These are phyloP conservation scores for Drosophila funebris DNA, from an alignment of 1,140 invertebrate genomes.

Conservation along the genomic window DNA sequence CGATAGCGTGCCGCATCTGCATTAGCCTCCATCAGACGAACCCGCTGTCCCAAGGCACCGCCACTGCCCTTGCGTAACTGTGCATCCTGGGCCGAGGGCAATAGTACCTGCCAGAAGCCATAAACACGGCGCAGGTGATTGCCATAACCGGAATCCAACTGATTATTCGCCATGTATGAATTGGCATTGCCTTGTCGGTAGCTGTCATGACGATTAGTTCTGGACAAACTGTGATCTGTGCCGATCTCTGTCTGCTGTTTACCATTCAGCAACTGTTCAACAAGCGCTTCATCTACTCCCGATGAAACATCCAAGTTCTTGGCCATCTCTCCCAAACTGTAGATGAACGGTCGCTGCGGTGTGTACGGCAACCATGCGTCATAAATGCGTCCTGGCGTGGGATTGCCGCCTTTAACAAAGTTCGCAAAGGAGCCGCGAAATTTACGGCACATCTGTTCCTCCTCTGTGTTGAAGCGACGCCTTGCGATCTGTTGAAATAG, in stretches of 20 bases:
- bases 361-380: conserved; percentile 86
- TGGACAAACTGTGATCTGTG: conserved; percentile 63
- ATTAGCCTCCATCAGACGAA: conserved; percentile 64
- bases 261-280: conserved; percentile 52
- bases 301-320: conserved; percentile 22
- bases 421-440: conserved; percentile 86
- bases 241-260: conserved; percentile 23
- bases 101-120: conserved; percentile 76
- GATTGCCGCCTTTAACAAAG: conserved; percentile 87
- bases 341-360: conserved; percentile 84
- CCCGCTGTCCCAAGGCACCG: conserved; percentile 48
- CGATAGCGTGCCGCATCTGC: conserved; percentile 77
- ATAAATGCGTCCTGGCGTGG: conserved; percentile 85
- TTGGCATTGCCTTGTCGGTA: conserved; percentile 28
- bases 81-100: conserved; percentile 50
- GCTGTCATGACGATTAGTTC: conserved; percentile 59
- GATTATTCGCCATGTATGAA: conserved; percentile 51
- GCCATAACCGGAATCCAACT: conserved; percentile 65
- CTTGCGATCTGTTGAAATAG: conserved; percentile 86
- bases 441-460: conserved; percentile 86
- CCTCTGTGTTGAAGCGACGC: conserved; percentile 85
- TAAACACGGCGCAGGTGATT: conserved; percentile 64
- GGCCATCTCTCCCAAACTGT: conserved; percentile 77
- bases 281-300: conserved; percentile 41
- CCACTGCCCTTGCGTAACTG: conserved; percentile 22